phyloP scores from a whole-genome alignment of 2,888 invertebrate species.

The Drosophila subquinaria region DNA sequence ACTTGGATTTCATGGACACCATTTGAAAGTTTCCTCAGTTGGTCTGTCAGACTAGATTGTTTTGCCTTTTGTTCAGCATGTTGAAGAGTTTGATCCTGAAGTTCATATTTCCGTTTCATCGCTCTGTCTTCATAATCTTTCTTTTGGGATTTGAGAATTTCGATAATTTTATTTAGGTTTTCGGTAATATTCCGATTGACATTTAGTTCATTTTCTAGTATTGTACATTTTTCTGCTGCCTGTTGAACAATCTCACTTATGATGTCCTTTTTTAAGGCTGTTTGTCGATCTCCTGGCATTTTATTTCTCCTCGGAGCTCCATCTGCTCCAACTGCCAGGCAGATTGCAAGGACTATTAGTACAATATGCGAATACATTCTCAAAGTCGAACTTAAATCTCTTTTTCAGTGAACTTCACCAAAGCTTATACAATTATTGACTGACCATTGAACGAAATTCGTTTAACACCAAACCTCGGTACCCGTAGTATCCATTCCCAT shows the following conservation, averaged over 20 bases:
- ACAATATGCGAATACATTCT: not conserved
- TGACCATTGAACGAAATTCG: not conserved
- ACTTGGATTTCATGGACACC: not conserved
- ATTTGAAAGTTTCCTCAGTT: not conserved
- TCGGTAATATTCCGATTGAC: not conserved
- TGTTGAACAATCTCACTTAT: not conserved
- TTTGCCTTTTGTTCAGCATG: not conserved
- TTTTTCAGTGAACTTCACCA: not conserved
- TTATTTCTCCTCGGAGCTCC: not conserved
- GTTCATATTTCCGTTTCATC: not conserved
- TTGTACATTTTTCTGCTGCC: not conserved
- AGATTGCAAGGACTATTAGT: not conserved
- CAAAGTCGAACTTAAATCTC: not conserved
- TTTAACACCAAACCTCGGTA: not conserved
- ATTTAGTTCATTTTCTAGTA: not conserved
- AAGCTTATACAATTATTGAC: not conserved
- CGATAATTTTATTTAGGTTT: not conserved
- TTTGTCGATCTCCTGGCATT: not conserved
- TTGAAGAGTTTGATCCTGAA: not conserved
- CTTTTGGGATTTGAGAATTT: not conserved
- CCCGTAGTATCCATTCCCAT: constrained; percentile 6
- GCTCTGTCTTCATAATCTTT: not conserved
- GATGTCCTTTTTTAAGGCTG: not conserved
- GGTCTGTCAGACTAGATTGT: not conserved
- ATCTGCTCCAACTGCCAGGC: not conserved